A percentile compares a stretch with the other conserved stretches of the same genome.
Evolutionary conservation across 92 coral and sea anemone species (phyloP).

Genomic region (Virgularia gustaviana): DNA sequence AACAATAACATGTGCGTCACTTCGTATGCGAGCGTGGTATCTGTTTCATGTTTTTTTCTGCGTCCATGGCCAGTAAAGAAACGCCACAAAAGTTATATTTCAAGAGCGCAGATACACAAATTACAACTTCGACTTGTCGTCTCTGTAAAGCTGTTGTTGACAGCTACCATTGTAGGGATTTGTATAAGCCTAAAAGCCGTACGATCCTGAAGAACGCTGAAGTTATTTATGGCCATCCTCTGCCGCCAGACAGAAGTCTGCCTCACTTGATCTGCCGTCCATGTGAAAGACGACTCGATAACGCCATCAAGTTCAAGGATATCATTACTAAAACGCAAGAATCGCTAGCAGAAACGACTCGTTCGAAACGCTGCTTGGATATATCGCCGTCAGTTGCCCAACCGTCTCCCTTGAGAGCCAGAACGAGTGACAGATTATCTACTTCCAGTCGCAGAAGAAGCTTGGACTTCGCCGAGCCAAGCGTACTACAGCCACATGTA

Average conservation of each 20-base stretch:
- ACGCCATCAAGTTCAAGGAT: background rate
- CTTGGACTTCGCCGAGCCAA: no score
- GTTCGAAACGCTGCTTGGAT: no score
- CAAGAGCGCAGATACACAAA: background rate
- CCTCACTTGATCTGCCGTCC: constrained; percentile 42
- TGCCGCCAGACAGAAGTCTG: constrained; percentile 1
- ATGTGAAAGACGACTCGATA: constrained; percentile 34
- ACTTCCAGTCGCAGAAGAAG: no score
- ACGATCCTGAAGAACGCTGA: constrained; percentile 10
- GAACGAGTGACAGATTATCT: no score
- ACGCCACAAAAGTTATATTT: background rate
- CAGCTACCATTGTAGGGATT: background rate
- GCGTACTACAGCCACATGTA: no score
- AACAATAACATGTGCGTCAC: no score
- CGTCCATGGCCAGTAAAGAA: constrained; percentile 1
- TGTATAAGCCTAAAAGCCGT: background rate
- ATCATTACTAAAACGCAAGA: no score
- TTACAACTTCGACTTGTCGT: constrained; percentile 1
- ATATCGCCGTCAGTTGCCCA: no score
- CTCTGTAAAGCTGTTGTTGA: constrained; percentile 37
- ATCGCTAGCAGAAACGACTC: no score
- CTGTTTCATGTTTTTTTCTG: no score
- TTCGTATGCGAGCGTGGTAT: no score
- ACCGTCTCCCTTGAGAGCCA: no score
- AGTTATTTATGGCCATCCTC: constrained; percentile 24